phyloP scores from a whole-genome alignment of 2,888 invertebrate species.

The Deroplatys truncata region DNA sequence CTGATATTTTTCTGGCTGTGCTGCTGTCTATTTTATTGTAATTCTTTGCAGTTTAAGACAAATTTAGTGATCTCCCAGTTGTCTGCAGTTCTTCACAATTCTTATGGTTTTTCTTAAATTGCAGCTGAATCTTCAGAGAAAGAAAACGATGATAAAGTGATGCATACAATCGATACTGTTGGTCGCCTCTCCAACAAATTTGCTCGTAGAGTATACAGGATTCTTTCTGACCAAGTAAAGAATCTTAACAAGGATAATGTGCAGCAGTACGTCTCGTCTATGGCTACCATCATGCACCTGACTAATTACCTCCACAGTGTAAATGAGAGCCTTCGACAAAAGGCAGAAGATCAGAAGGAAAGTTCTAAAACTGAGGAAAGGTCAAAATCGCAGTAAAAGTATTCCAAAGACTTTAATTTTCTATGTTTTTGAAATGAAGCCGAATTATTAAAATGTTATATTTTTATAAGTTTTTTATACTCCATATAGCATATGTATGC shows the following conservation, averaged over 20 bases:
- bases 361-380: not conserved
- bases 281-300: conserved; percentile 48
- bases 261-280: conserved; percentile 48
- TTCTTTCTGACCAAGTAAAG: conserved; percentile 58
- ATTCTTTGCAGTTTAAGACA: no score
- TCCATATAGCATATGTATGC: not conserved
- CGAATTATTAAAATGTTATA: not conserved
- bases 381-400: not conserved
- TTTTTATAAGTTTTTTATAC: not conserved
- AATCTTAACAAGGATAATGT: conserved; percentile 47
- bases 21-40: no score
- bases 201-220: conserved; percentile 64
- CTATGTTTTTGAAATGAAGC: not conserved
- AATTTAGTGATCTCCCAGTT: no score
- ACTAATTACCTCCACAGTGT: conserved; percentile 47
- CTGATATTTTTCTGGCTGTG: no score
- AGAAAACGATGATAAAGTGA: conserved; percentile 55
- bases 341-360: not conserved
- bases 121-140: not conserved
- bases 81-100: no score
- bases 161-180: conserved; percentile 68
- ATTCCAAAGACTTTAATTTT: not conserved
- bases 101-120: not conserved
- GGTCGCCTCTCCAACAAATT: conserved; percentile 68
- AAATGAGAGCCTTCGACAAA: not conserved